These are phyloP conservation scores for Drosophila quinaria DNA, from an alignment of 2,888 invertebrate species.

Conservation along the genomic window DNA sequence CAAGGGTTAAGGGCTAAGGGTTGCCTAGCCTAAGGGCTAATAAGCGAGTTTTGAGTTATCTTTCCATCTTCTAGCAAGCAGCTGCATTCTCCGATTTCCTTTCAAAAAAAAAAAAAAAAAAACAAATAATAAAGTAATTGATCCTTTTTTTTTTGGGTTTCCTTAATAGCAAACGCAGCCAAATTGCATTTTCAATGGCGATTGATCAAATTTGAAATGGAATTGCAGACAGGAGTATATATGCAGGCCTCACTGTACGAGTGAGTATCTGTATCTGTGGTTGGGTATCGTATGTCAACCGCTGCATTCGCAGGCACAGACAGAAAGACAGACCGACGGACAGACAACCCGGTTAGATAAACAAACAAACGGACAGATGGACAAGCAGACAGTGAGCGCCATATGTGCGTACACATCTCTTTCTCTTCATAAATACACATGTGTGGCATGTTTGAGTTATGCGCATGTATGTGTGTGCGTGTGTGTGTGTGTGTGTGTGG, in stretches of 20 bases:
- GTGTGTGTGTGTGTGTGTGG: conserved; percentile 42
- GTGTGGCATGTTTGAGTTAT: conserved; percentile 30
- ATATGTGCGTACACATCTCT: conserved; percentile 63
- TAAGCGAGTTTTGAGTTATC: conserved; percentile 5
- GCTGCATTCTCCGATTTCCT: conserved; percentile 45
- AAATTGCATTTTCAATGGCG: conserved; percentile 65
- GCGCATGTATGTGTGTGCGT: conserved; percentile 36
- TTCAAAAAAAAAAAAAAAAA: conserved; percentile 13
- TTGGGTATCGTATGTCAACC: conserved; percentile 72
- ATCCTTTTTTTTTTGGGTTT: conserved; percentile 55
- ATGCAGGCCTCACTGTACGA: conserved; percentile 38
- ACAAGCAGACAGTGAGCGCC: conserved; percentile 62
- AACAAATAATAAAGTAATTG: conserved; percentile 54
- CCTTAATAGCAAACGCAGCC: conserved; percentile 43
- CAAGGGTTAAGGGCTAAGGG: conserved; percentile 36
- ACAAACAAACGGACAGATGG: conserved; percentile 25
- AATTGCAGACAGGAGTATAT: conserved; percentile 27
- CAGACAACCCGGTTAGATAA: neutral
- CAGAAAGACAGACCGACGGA: conserved; percentile 36
- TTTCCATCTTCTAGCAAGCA: conserved; percentile 28
- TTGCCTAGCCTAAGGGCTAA: conserved; percentile 5
- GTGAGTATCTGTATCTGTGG: conserved; percentile 10
- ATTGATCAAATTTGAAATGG: conserved; percentile 69
- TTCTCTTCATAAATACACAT: conserved; percentile 27
- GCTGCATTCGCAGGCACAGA: conserved; percentile 65